Base-by-base conservation (phyloP, 2,888 invertebrate species). In the Cyrtodaria siliqua region DNA sequence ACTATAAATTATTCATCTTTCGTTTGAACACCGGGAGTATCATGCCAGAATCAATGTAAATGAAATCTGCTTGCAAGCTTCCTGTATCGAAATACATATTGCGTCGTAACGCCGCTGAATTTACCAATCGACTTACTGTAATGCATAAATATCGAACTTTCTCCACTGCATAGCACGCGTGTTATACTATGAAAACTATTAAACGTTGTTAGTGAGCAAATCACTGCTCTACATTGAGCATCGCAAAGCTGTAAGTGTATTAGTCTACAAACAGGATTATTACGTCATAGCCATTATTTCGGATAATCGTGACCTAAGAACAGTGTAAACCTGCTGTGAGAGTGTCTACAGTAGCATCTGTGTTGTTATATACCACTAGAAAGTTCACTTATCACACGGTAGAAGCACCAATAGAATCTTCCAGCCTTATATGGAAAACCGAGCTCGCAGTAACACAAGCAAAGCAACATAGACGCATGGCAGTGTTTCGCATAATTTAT, bases 401-500 rank as follows among this genome's bases (percentile, higher is more conserved):
- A 12, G 20, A 18, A 67, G 56, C 70, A 79, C 83, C 82, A 84
- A 82, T 44, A 74, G 76, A 55, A 78, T 59, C 82, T 26, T 67
- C 74, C 66, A 62, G 78, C 88, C 88, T 70, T 84, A 88, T 88
- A 85, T 81, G 88, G 88, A 59, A 72, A 79, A 68, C 75, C 79
- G 83, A 50, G 66, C 61, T 63, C 64, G 50, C 63, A 62, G 56
- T 63, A 53, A 53, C 63, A 47, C 64, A 27, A 64, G 59, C 70
- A 66, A 61, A 60, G 60, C 66, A 55, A 56, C 47, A 76, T 57
- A 67, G 72, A 63, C 74, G 80, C 72, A 84, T 85, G 84, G 84
- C 73, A 79, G 83, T 62, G 75, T 86, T 87, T 86, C 85, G 88
- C 88, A 88, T 88, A 88, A 88, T 88, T 88, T 87, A 88, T 88